Base-by-base conservation (phyloP, 1,140 invertebrate genomes). In the Lepidurus packardi region DNA sequence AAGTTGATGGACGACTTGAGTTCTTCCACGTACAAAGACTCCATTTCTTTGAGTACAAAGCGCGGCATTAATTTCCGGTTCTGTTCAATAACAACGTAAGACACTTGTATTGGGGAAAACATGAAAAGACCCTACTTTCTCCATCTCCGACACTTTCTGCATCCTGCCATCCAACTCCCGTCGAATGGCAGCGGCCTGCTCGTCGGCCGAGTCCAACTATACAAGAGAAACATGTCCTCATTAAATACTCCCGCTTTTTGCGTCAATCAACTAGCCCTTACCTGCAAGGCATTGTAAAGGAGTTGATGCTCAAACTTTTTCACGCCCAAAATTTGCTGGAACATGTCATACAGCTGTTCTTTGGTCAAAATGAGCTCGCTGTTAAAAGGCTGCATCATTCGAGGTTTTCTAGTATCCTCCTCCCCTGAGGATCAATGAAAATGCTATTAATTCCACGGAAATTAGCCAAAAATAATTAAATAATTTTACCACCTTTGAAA, bases 251-350 rank as follows among this genome's bases (percentile, higher is more conserved):
- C 25, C 42, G 21, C 16, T 16, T 16, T 9, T 47, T 13, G 6
- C 13, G 6, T 79, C 16, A 45, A 13, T 11, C 16, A 16, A 24
- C 77, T 79, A 78, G 77, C 43, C 44, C 73, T 80, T 87, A 97
- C 94, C 91, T 99, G 93, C 83, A 99, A 90, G 81, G 97, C 96
- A 89, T 99, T 99, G 87, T 97, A 99, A 74, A 99, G 90, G 82
- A 99, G 91, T 87, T 99, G 97, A 87, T 99, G 98, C 87, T 99
- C 98, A 86, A 99, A 99, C 86, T 99, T 99, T 88, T 99, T 99
- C 11, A 99, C 94, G 73, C 93, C 92, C 79, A 99, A 87, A 81
- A 99, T 98, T 86, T 98, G 97, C 85, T 99, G 98, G 87, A 99
- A 99, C 95, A 99, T 98, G 86, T 99, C 98, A 87, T 98, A 99